A percentile compares a stretch with the other conserved stretches of the same genome.
phyloP scores from a whole-genome alignment of 1,140 invertebrate genomes.

The Hylyphantes graminicola region DNA sequence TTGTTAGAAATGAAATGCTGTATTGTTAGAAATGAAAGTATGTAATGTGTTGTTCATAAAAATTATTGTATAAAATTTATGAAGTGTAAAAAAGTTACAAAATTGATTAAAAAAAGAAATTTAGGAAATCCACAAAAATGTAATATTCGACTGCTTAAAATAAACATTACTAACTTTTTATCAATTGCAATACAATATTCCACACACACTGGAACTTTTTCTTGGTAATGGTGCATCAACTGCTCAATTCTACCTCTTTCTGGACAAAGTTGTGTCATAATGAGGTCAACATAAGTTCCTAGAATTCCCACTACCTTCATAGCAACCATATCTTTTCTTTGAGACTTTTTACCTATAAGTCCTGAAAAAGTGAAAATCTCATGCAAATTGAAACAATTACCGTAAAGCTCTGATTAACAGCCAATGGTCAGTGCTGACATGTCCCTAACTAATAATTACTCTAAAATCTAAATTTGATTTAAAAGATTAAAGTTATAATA shows the following conservation, averaged over 20 bases:
- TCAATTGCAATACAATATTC: slow-evolving; percentile 62
- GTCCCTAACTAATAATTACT: too few relatives aligned
- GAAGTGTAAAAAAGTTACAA: too few relatives aligned
- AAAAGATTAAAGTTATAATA: background rate
- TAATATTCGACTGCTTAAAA: background rate
- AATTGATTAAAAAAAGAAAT: too few relatives aligned
- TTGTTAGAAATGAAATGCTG: too few relatives aligned
- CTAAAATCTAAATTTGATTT: too few relatives aligned
- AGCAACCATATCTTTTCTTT: slow-evolving; percentile 52
- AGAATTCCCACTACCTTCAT: slow-evolving; percentile 63
- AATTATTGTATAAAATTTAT: too few relatives aligned
- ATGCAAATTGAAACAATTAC: too few relatives aligned
- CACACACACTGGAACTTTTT: slow-evolving; percentile 64
- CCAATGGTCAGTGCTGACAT: too few relatives aligned
- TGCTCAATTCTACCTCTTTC: slow-evolving; percentile 62
- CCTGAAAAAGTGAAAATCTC: slow-evolving; percentile 13
- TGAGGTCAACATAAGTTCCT: slow-evolving; percentile 63
- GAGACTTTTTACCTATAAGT: slow-evolving; percentile 43
- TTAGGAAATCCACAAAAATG: too few relatives aligned
- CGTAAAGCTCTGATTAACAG: too few relatives aligned
- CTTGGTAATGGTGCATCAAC: slow-evolving; percentile 63
- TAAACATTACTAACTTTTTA: slow-evolving; percentile 40
- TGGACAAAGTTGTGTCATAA: slow-evolving; percentile 63
- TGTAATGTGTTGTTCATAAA: too few relatives aligned
- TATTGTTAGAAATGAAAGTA: too few relatives aligned